Percentiles rank a stretch among this genome's conserved stretches.
phyloP scores from a whole-genome alignment of 1,140 invertebrate species.

The Rhagoletis pomonella region DNA sequence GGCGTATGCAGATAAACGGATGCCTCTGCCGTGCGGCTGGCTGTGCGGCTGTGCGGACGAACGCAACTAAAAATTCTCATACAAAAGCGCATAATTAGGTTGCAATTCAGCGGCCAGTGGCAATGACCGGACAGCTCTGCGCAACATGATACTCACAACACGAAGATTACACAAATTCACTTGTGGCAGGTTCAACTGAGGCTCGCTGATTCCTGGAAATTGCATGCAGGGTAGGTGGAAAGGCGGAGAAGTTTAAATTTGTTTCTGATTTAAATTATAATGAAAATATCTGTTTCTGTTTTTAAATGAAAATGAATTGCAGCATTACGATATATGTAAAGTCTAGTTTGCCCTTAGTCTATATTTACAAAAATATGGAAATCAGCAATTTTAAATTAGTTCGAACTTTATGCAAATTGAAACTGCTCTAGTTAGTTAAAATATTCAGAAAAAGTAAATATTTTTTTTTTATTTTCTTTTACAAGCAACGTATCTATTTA shows the following conservation, averaged over 20 bases:
- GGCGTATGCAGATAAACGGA: no score
- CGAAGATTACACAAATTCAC: no score
- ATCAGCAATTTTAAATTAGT: no score
- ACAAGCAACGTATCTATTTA: no score
- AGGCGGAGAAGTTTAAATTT: background rate
- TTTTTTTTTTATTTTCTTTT: no score
- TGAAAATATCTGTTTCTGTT: background rate
- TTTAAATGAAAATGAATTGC: background rate
- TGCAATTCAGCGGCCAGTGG: background rate
- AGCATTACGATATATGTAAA: background rate
- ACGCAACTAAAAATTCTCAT: background rate
- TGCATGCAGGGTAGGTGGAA: background rate
- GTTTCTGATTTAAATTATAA: background rate
- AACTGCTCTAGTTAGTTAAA: no score
- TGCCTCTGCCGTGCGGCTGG: no score
- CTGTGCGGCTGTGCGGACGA: no score
- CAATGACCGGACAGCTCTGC: background rate
- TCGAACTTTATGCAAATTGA: no score
- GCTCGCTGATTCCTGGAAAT: background rate
- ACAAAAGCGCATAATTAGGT: slow-evolving; percentile 6
- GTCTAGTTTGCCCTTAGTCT: no score
- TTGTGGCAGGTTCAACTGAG: background rate
- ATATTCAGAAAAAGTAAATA: no score
- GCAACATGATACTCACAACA: background rate
- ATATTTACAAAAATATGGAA: no score